Evolutionary conservation across 37 sponge, comb jelly and placozoan species (phyloP).

Genomic region (Beroe ovata): DNA sequence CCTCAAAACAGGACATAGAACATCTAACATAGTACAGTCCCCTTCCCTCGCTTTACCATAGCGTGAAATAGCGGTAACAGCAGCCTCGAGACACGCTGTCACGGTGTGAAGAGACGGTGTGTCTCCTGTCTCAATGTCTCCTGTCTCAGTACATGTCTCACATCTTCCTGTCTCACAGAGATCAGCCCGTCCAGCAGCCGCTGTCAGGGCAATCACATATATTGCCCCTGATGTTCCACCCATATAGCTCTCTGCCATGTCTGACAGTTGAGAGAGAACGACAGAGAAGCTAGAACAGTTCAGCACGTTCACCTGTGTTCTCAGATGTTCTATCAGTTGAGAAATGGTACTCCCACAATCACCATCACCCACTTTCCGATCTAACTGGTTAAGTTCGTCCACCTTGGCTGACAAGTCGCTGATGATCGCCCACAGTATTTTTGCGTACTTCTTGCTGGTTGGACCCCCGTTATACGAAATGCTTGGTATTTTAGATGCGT

Average conservation of each 20-base stretch:
- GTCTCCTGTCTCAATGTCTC: background rate
- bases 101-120: background rate
- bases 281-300: background rate
- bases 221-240: conserved; percentile 68
- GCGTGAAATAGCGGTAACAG: conserved; percentile 1
- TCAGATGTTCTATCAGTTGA: conserved; percentile 66
- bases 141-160: background rate
- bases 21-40: conserved; percentile 65
- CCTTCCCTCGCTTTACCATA: conserved; percentile 47
- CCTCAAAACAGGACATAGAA: conserved; percentile 11
- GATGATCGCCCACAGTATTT: conserved; percentile 73
- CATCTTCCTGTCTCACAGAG: background rate
- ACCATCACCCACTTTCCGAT: conserved; percentile 89
- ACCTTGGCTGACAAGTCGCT: conserved; percentile 68
- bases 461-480: background rate
- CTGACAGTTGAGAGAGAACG: conserved; percentile 1
- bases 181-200: conserved; percentile 39
- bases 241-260: conserved; percentile 65
- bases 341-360: conserved; percentile 90
- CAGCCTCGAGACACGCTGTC: conserved; percentile 13
- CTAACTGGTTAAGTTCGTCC: conserved; percentile 81
- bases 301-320: background rate
- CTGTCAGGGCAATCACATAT: conserved; percentile 60
- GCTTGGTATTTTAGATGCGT: background rate
- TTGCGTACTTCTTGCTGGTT: conserved; percentile 62